Evolutionary conservation across 1,140 invertebrate genomes (phyloP).

Genomic region (Oreohelix idahoensis): DNA sequence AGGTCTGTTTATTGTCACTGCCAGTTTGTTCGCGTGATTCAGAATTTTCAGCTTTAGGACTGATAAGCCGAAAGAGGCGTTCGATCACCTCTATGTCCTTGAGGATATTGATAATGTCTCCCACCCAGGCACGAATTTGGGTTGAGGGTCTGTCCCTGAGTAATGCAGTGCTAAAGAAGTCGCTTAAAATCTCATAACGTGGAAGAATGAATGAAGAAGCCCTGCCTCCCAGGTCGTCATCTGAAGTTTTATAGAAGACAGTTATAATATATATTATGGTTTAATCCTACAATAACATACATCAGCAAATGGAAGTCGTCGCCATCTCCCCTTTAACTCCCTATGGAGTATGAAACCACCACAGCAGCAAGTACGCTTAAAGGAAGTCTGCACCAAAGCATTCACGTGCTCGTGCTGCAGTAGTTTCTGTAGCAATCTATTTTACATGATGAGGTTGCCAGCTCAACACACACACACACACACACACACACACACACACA

Average conservation of each 20-base stretch:
- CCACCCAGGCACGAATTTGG: neutral
- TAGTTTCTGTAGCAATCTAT: too few relatives aligned
- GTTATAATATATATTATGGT: too few relatives aligned
- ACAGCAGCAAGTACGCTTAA: too few relatives aligned
- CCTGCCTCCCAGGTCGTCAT: neutral
- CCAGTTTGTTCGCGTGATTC: neutral
- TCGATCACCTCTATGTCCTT: neutral
- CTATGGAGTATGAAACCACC: too few relatives aligned
- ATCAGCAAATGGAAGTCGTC: too few relatives aligned
- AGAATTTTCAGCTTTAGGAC: neutral
- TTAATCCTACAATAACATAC: too few relatives aligned
- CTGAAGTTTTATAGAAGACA: neutral
- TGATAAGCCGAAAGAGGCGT: neutral
- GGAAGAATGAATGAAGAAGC: neutral
- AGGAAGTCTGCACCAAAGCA: too few relatives aligned
- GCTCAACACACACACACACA: too few relatives aligned
- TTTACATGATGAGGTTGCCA: too few relatives aligned
- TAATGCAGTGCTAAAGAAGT: neutral
- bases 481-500: too few relatives aligned
- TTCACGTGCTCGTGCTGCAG: too few relatives aligned
- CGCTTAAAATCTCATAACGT: constrained; percentile 3
- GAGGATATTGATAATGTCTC: constrained; percentile 9
- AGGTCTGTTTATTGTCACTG: neutral
- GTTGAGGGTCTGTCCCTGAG: neutral
- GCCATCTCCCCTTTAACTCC: too few relatives aligned